Evolutionary conservation across 92 coral and sea anemone species (phyloP), one percentile per base, ranked within the genome.

Genomic region (Paramuricea clavata): DNA sequence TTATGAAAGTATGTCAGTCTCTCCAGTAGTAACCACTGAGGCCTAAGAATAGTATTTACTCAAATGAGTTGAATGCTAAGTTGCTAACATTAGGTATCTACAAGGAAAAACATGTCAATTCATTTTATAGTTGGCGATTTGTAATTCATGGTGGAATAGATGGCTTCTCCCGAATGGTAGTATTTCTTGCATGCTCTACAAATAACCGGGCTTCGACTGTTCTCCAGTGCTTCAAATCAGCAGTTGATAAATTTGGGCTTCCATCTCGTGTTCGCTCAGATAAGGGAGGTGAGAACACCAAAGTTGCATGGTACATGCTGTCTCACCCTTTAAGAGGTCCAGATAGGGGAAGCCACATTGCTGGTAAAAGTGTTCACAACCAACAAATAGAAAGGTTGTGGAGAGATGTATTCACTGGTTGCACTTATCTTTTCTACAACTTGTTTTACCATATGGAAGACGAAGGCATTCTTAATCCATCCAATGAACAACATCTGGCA

Each of bases 361-460:
- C 23, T 28, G 44, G 43, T 30, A 39, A 19, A 28, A 69, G 76
- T 69, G 76, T 69, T 10, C 76, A 69, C 76, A 69, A 69, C 33
- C 76, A 69, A 17, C 27, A 19, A 69, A 33, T 69, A 69, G 76
- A 32, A 39, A 69, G 93, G 74, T 28, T 74, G 19, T 74, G 81
- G 81, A 39, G 81, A 17, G 81, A 74, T 74, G 2, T 69, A 33
- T 69, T 64, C 19, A 25, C 72, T 64, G 72, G 72, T 64, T 64
- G 72, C 72, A 64, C 72, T 32, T 64, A 64, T 16, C 72, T 64
- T 64, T 64, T 64, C 17, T 64, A 64, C 72, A 64, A 64, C 72
- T 32, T 64, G 72, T 71, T 71, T 35, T 39, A 71, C 34, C 42
- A 30, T 34, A 32, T 71, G 34, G 77, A 71, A 35, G 49, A 31